Percentiles rank a stretch among this genome's conserved stretches.
Conservation (phyloP, 2,888 invertebrate genomes). For the Cheilosia scutellata region DNA sequence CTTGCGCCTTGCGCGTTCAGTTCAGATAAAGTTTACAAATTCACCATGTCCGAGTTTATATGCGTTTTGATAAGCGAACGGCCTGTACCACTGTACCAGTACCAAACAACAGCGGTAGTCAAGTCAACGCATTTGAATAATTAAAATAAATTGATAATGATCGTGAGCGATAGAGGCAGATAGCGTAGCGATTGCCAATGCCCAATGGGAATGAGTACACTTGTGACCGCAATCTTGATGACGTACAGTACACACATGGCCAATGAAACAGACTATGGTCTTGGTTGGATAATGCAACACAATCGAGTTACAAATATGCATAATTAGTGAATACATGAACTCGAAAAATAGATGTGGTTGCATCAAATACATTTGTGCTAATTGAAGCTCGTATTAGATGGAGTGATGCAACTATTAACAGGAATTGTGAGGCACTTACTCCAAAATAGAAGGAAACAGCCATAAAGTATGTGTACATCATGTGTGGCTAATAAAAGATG, state of each 20-base stretch:
- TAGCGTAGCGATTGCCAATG: constrained; percentile 21
- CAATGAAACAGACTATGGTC: not conserved
- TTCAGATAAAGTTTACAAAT: constrained; percentile 58
- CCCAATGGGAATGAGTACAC: constrained; percentile 12
- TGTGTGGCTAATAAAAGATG: not conserved
- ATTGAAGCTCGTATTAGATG: constrained; percentile 1
- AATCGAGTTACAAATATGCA: constrained; percentile 28
- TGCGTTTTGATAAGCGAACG: constrained; percentile 50
- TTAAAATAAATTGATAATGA: constrained; percentile 71
- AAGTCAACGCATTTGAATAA: constrained; percentile 67
- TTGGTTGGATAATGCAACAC: not conserved
- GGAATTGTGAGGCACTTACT: constrained; percentile 3
- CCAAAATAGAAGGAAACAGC: not conserved
- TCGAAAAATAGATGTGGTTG: not conserved
- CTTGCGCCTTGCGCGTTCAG: constrained; percentile 33
- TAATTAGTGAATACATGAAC: constrained; percentile 14
- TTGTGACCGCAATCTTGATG: constrained; percentile 50
- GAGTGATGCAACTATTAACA: constrained; percentile 5
- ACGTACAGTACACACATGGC: not conserved
- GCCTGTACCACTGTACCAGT: not conserved
- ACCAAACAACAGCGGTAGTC: not conserved
- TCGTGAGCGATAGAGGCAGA: constrained; percentile 26
- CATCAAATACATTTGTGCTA: constrained; percentile 14
- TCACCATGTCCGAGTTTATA: constrained; percentile 48
- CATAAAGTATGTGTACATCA: not conserved